A percentile compares a stretch with the other conserved stretches of the same genome.
Conservation (phyloP, 2,113 vertebrate genomes). For the Nyctereutes procyonoides region DNA sequence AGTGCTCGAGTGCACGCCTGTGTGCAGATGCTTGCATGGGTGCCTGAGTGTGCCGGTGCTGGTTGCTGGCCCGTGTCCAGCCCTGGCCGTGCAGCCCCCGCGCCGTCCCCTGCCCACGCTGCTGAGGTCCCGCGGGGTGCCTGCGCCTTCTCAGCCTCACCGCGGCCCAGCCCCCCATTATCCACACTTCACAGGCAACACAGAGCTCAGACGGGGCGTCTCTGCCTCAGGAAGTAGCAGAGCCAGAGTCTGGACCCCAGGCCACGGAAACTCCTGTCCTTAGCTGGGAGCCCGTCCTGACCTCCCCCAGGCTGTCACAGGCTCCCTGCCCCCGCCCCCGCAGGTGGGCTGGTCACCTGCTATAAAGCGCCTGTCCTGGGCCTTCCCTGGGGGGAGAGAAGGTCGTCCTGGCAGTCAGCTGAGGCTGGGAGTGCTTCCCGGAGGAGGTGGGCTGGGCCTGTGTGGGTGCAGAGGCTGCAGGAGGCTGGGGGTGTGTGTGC, state of each 20-base stretch:
- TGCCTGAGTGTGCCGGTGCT: background rate
- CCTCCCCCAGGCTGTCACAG: background rate
- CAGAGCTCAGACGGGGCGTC: background rate
- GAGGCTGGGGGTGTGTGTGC: background rate
- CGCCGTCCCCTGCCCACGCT: background rate
- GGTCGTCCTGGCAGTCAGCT: background rate
- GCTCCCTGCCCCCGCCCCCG: background rate
- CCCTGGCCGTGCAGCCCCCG: background rate
- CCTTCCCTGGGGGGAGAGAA: background rate
- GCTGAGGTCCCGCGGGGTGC: background rate
- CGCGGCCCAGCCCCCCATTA: too few relatives aligned
- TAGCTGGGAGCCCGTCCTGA: background rate
- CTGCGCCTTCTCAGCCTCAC: fast-evolving
- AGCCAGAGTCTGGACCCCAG: background rate
- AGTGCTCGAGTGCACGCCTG: background rate
- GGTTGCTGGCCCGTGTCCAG: background rate
- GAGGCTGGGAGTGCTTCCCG: background rate
- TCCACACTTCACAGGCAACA: background rate
- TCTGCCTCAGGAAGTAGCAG: background rate
- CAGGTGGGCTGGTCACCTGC: background rate
- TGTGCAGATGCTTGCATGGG: background rate
- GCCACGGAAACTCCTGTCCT: fast-evolving
- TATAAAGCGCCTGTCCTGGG: too few relatives aligned
- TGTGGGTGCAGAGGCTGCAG: background rate
- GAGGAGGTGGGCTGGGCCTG: background rate